These are phyloP conservation scores for Argyrosomus regius DNA, from an alignment of 2,797 vertebrate species.

Conservation along the genomic window DNA sequence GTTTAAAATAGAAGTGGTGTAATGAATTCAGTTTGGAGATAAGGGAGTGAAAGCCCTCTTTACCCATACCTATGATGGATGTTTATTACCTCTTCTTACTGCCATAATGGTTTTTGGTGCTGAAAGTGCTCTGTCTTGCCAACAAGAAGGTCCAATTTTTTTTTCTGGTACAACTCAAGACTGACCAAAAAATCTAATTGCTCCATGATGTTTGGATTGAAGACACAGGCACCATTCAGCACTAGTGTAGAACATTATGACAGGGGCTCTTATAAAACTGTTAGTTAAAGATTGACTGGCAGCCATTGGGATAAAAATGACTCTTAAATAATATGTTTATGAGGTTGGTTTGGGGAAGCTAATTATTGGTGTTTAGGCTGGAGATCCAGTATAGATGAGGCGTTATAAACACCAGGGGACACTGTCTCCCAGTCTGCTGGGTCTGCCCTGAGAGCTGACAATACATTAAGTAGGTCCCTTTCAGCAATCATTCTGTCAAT, in stretches of 20 bases:
- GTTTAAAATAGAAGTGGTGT: conserved; percentile 43
- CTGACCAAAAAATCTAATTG: conserved; percentile 60
- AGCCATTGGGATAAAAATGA: conserved; percentile 50
- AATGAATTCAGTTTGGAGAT: conserved; percentile 56
- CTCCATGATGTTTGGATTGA: conserved; percentile 74
- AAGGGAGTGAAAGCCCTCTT: conserved; percentile 17
- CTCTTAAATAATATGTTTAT: conserved; percentile 60
- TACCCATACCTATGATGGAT: conserved; percentile 52
- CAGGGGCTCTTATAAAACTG: conserved; percentile 50
- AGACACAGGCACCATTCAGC: conserved; percentile 72
- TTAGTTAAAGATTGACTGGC: conserved; percentile 53
- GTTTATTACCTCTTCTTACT: conserved; percentile 55
- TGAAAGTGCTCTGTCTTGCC: conserved; percentile 48
- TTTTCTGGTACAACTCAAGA: conserved; percentile 50
- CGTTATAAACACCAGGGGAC: conserved; percentile 85
- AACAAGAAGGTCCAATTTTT: conserved; percentile 59
- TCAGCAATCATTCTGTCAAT: conserved; percentile 35
- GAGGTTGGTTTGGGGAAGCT: conserved; percentile 40
- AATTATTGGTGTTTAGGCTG: conserved; percentile 54
- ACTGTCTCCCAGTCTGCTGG: conserved; percentile 82
- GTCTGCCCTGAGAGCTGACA: conserved; percentile 50
- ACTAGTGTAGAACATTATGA: conserved; percentile 54
- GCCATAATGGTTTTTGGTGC: conserved; percentile 63
- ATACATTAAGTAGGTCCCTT: conserved; percentile 35
- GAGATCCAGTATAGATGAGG: conserved; percentile 65